Percentiles rank a stretch among this genome's conserved stretches.
Conservation (phyloP, 2,113 vertebrate genomes). For the Hydrolagus affinis region DNA sequence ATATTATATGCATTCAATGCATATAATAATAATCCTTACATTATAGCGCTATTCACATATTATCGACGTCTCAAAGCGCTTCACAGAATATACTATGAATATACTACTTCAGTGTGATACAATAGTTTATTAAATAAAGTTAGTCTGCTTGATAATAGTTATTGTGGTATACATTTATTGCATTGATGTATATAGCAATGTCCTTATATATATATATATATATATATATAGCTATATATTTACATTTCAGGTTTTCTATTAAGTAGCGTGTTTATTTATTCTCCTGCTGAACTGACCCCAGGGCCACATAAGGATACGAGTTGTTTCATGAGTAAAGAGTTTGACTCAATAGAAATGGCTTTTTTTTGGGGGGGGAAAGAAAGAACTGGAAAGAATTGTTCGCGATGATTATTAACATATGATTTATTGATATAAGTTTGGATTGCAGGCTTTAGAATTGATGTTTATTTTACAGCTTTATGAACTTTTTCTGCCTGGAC, state of each 20-base stretch:
- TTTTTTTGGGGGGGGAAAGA: not conserved
- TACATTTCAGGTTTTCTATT: constrained; percentile 18
- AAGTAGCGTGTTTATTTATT: constrained; percentile 15
- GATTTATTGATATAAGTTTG: constrained; percentile 27
- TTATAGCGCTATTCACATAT: too few relatives aligned
- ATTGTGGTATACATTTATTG: not conserved
- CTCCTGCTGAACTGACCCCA: not conserved
- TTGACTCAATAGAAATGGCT: constrained; percentile 15
- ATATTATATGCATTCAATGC: too few relatives aligned
- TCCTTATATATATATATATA: not conserved
- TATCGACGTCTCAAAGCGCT: too few relatives aligned
- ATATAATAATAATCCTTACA: too few relatives aligned
- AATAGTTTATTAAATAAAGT: too few relatives aligned
- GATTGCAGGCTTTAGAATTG: constrained; percentile 22
- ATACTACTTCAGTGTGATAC: too few relatives aligned
- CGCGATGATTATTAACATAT: constrained; percentile 12
- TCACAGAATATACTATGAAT: too few relatives aligned
- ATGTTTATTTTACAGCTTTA: constrained; percentile 29
- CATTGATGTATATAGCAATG: not conserved
- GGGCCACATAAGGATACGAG: too few relatives aligned
- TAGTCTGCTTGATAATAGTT: too few relatives aligned
- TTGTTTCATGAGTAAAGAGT: constrained; percentile 22
- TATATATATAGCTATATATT: not conserved
- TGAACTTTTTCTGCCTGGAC: constrained; percentile 23
- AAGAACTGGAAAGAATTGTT: constrained; percentile 14